These are phyloP conservation scores for Eubucco bourcierii DNA, from an alignment of 2,113 vertebrate genomes.

Conservation along the genomic window DNA sequence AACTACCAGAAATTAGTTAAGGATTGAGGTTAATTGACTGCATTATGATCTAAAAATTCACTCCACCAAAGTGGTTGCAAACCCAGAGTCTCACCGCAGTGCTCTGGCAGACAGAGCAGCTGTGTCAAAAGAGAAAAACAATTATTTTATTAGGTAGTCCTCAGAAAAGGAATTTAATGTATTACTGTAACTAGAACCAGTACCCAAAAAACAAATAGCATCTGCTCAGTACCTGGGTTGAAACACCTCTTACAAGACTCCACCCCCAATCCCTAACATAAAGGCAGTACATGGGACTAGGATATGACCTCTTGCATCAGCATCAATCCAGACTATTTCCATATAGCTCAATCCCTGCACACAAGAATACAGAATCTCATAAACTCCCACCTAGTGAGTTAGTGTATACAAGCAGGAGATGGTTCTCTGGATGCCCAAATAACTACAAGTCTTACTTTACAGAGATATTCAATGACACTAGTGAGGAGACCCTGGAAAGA, in stretches of 20 bases:
- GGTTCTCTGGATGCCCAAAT: neutral
- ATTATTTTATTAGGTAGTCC: neutral
- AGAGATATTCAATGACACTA: constrained; percentile 83
- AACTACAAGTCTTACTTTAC: constrained; percentile 12
- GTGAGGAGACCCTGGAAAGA: constrained; percentile 70
- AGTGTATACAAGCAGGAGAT: neutral
- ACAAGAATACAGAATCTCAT: neutral
- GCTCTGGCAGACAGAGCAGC: neutral
- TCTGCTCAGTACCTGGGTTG: neutral
- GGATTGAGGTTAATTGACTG: neutral
- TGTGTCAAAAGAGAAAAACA: neutral
- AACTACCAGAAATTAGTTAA: neutral
- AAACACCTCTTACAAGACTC: neutral
- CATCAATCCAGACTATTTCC: neutral
- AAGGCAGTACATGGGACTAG: neutral
- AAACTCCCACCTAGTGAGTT: neutral
- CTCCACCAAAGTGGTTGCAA: neutral
- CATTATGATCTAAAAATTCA: neutral
- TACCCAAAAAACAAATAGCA: neutral
- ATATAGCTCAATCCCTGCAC: neutral
- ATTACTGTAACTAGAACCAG: neutral
- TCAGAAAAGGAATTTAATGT: neutral
- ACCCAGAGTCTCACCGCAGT: rapidly evolving
- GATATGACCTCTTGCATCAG: neutral
- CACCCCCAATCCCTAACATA: rapidly evolving